Conservation (phyloP, 2,888 invertebrate genomes). For the Glyphotaelius pellucidus region DNA sequence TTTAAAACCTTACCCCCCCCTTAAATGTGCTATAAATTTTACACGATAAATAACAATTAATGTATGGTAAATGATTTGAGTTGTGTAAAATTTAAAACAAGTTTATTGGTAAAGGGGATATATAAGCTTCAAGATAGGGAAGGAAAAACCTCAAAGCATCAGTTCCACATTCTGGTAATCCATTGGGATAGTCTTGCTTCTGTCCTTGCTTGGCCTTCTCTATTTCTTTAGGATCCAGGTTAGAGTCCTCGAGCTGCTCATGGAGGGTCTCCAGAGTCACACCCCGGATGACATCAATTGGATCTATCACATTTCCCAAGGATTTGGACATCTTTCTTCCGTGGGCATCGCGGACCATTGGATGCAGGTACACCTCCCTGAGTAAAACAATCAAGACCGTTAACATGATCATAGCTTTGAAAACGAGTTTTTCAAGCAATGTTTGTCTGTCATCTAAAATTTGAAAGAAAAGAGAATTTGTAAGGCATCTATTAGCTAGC, state of each 20-base stretch:
- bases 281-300: constrained; percentile 95
- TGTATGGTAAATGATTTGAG: no score
- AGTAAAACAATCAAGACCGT: constrained; percentile 59
- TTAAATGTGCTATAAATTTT: no score
- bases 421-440: no score
- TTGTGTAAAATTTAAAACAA: no score
- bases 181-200: constrained; percentile 88
- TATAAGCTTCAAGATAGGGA: no score
- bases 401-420: no score
- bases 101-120: no score
- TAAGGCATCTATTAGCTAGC: no score
- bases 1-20: no score
- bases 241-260: constrained; percentile 84
- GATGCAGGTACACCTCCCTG: constrained; percentile 94
- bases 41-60: no score
- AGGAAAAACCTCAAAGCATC: constrained; percentile 87
- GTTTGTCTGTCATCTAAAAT: no score
- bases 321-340: constrained; percentile 99
- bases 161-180: constrained; percentile 98
- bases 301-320: constrained; percentile 98
- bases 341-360: constrained; percentile 98
- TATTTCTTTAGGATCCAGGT: constrained; percentile 91
- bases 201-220: constrained; percentile 86
- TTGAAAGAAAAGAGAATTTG: no score
- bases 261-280: constrained; percentile 89